Conservation (phyloP, 2,113 vertebrate species). For the Lasiurus cinereus region DNA sequence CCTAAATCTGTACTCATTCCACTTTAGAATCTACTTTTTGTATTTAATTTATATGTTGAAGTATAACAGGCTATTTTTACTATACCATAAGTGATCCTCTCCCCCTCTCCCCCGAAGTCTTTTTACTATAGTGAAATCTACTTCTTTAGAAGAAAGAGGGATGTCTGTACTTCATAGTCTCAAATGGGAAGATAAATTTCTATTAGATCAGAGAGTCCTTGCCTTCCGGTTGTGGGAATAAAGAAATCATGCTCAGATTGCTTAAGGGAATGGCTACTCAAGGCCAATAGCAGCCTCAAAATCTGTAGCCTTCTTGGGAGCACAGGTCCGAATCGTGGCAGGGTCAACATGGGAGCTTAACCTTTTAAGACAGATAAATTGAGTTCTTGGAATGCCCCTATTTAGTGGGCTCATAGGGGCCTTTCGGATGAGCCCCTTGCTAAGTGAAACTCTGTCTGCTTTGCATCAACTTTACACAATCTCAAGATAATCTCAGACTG, state of each 20-base stretch:
- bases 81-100: background rate
- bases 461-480: slow-evolving; percentile 74
- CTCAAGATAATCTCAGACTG: slow-evolving; percentile 59
- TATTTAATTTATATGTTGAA: slow-evolving; percentile 53
- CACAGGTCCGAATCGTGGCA: slow-evolving; percentile 62
- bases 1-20: background rate
- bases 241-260: background rate
- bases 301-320: slow-evolving; percentile 3
- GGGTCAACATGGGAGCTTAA: slow-evolving; percentile 78
- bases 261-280: background rate
- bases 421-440: slow-evolving; percentile 58
- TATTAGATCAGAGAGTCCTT: background rate
- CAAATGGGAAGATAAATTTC: slow-evolving; percentile 40
- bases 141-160: slow-evolving; percentile 4
- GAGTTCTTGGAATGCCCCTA: slow-evolving; percentile 74
- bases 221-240: background rate
- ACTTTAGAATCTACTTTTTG: background rate
- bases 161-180: background rate
- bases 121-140: background rate
- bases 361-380: slow-evolving; percentile 79
- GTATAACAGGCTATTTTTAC: background rate
- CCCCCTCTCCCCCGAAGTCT: too few species aligned
- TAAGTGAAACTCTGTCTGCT: slow-evolving; percentile 75
- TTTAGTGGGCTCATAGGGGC: slow-evolving; percentile 42
- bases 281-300: slow-evolving; percentile 27